Evolutionary conservation across 2,888 invertebrate genomes (phyloP).

Genomic region (Megaustenia siamemsis): DNA sequence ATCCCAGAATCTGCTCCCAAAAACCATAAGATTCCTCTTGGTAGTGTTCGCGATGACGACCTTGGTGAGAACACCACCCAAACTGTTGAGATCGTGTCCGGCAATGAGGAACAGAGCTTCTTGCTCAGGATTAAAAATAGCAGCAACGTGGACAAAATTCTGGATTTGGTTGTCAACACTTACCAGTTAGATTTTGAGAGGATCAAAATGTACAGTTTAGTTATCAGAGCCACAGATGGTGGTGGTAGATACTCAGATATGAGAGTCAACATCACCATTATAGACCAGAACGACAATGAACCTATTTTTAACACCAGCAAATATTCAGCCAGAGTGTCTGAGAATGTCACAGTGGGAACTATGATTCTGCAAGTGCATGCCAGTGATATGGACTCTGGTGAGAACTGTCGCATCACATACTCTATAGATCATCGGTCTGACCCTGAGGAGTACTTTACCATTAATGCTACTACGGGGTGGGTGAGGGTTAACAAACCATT

Average conservation of each 20-base stretch:
- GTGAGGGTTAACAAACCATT: constrained; percentile 88
- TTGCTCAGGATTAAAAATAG: constrained; percentile 91
- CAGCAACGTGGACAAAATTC: constrained; percentile 87
- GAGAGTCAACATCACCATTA: constrained; percentile 91
- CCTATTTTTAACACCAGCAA: constrained; percentile 96
- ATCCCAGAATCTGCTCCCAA: constrained; percentile 97
- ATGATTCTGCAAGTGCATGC: constrained; percentile 97
- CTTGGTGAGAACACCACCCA: constrained; percentile 91
- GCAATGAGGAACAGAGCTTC: constrained; percentile 95
- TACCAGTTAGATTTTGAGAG: constrained; percentile 95
- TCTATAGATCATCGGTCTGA: constrained; percentile 94
- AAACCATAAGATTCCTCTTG: constrained; percentile 86
- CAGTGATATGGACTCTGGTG: constrained; percentile 92
- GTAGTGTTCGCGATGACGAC: constrained; percentile 91
- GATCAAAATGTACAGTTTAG: constrained; percentile 90
- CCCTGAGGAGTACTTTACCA: constrained; percentile 92
- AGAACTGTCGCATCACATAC: constrained; percentile 94
- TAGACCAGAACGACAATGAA: constrained; percentile 96
- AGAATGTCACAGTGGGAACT: constrained; percentile 93
- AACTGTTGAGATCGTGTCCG: constrained; percentile 93
- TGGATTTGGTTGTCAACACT: constrained; percentile 90
- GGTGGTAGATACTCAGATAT: constrained; percentile 91
- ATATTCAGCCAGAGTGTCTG: constrained; percentile 94
- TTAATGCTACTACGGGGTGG: constrained; percentile 90
- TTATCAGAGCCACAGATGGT: constrained; percentile 92